phyloP scores from a whole-genome alignment of 2,797 vertebrate species.

The Sylvilagus floridanus region DNA sequence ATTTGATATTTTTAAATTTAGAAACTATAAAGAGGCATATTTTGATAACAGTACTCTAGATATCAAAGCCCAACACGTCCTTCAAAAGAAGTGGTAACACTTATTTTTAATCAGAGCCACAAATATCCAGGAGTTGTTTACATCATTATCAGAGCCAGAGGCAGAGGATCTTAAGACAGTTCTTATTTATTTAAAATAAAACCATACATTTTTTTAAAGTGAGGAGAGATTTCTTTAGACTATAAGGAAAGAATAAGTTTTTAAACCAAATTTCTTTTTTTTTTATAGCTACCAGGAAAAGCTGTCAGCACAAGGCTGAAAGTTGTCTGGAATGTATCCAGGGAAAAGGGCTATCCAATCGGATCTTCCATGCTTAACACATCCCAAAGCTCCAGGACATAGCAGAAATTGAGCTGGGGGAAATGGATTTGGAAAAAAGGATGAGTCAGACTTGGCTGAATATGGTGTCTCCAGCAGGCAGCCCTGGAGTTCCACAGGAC shows the following conservation, averaged over 20 bases:
- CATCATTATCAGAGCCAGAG: not conserved
- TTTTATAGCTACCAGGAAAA: slow-evolving; percentile 4
- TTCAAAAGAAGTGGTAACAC: not conserved
- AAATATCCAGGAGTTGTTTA: not conserved
- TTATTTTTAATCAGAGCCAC: not conserved
- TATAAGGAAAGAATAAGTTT: not conserved
- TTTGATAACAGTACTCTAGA: not conserved
- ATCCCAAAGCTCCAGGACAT: not conserved
- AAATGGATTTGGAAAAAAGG: not conserved
- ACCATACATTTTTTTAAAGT: not conserved
- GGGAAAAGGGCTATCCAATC: not conserved
- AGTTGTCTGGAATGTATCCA: not conserved
- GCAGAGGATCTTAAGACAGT: not conserved
- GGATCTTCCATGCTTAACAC: not conserved
- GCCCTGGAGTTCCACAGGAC: not conserved
- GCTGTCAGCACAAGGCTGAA: not conserved
- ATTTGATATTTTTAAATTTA: not conserved
- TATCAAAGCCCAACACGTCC: not conserved
- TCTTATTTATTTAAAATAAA: not conserved
- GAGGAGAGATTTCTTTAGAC: not conserved
- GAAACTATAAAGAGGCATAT: not conserved
- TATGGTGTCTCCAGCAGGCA: not conserved
- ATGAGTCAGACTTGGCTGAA: not conserved
- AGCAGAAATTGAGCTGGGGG: not conserved
- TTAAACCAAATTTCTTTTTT: slow-evolving; percentile 30